Percentiles rank a stretch among this genome's conserved stretches.
phyloP scores from a whole-genome alignment of 2,113 vertebrate genomes.

The Lates calcarifer region DNA sequence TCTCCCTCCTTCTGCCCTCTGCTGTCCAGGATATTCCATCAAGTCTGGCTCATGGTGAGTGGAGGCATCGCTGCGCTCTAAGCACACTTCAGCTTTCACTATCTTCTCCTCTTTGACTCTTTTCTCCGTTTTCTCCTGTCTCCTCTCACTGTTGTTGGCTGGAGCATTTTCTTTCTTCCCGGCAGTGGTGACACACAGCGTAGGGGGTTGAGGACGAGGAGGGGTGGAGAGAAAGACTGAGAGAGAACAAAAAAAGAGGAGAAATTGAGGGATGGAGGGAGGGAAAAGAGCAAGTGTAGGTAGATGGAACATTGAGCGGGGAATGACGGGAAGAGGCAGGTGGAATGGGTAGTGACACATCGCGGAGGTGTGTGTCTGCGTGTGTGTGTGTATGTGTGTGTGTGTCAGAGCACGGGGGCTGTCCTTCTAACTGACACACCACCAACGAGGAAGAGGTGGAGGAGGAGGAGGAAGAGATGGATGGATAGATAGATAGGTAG shows the following conservation, averaged over 20 bases:
- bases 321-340: slow-evolving; percentile 75
- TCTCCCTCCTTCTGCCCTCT: slow-evolving; percentile 52
- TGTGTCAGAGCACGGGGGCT: slow-evolving; percentile 71
- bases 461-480: slow-evolving; percentile 54
- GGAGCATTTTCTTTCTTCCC: slow-evolving; percentile 64
- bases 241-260: slow-evolving; percentile 18
- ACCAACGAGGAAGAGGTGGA: slow-evolving; percentile 64
- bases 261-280: slow-evolving; percentile 16
- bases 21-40: slow-evolving; percentile 74
- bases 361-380: slow-evolving; percentile 70
- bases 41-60: slow-evolving; percentile 38
- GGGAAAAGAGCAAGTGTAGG: slow-evolving; percentile 67
- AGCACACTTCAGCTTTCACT: slow-evolving; percentile 39
- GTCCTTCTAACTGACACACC: slow-evolving; percentile 64
- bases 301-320: slow-evolving; percentile 61
- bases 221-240: slow-evolving; percentile 48
- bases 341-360: slow-evolving; percentile 78
- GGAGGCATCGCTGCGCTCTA: slow-evolving; percentile 31
- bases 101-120: slow-evolving; percentile 49
- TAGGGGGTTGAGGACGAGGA: slow-evolving; percentile 35
- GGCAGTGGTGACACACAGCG: slow-evolving; percentile 70
- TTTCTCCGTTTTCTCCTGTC: slow-evolving; percentile 31
- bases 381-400: slow-evolving; percentile 44
- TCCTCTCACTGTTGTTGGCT: slow-evolving; percentile 35
- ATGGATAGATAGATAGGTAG: slow-evolving; percentile 48